phyloP scores from a whole-genome alignment of 2,113 vertebrate species.

The Pleuronectes platessa region DNA sequence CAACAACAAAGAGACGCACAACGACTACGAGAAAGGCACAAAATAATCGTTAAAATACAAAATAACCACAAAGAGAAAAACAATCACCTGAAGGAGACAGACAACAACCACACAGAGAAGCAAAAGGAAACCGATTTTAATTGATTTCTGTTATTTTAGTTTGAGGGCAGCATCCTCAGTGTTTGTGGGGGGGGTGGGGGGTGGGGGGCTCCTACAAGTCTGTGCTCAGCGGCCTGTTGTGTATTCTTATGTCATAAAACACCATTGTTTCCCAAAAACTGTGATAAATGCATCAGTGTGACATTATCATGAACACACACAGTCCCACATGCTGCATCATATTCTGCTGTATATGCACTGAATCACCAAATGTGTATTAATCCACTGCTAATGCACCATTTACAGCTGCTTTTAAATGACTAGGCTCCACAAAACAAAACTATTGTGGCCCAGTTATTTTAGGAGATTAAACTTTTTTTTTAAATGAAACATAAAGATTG shows the following conservation, averaged over 20 bases:
- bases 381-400: no score
- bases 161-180: no score
- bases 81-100: not conserved
- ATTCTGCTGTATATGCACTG: not conserved
- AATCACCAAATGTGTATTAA: no score
- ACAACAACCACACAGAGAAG: no score
- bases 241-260: not conserved
- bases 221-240: no score
- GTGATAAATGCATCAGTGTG: not conserved
- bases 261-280: not conserved
- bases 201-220: no score
- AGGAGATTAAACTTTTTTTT: not conserved
- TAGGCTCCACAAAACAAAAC: no score
- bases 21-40: not conserved
- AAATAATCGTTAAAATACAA: not conserved
- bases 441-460: no score
- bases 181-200: no score
- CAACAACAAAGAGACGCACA: not conserved
- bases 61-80: no score
- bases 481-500: not conserved
- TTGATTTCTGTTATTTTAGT: no score
- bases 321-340: not conserved
- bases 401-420: no score
- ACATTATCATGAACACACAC: slow-evolving; percentile 9
- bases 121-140: not conserved